Conservation (phyloP, 2,113 vertebrate species). For the Nibea coibor region DNA sequence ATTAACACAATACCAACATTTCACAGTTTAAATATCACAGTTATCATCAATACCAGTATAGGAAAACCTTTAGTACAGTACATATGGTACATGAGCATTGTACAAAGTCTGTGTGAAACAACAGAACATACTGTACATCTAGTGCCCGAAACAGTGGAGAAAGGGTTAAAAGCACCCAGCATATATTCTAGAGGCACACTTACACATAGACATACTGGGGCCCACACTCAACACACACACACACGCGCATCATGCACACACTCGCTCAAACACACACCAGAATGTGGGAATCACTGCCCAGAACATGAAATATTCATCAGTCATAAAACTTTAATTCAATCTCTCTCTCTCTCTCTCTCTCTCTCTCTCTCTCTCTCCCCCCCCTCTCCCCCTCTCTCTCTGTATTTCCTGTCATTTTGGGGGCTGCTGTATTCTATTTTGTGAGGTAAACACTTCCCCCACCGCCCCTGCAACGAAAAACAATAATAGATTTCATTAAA, state of each 20-base stretch:
- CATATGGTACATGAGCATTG: too few species aligned
- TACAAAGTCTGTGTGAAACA: neutral
- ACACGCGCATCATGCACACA: slow-evolving; percentile 31
- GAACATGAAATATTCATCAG: slow-evolving; percentile 87
- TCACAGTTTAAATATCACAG: too few species aligned
- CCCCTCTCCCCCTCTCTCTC: slow-evolving; percentile 45
- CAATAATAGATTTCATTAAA: slow-evolving; percentile 71
- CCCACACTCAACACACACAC: slow-evolving; percentile 34
- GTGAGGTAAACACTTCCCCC: slow-evolving; percentile 67
- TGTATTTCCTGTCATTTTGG: slow-evolving; percentile 68
- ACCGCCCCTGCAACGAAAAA: slow-evolving; percentile 44
- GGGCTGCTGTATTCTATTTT: slow-evolving; percentile 64
- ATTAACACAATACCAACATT: too few species aligned
- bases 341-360: slow-evolving; percentile 73
- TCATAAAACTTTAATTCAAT: slow-evolving; percentile 87
- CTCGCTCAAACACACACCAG: slow-evolving; percentile 60
- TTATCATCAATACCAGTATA: too few species aligned
- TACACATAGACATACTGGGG: slow-evolving; percentile 42
- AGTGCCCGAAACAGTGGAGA: neutral
- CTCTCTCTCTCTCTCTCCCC: slow-evolving; percentile 46
- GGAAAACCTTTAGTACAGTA: neutral
- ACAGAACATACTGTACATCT: neutral
- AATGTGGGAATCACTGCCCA: slow-evolving; percentile 85
- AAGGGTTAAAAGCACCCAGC: slow-evolving; percentile 59
- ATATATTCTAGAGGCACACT: slow-evolving; percentile 45